A percentile compares a stretch with the other conserved stretches of the same genome.
Conservation (phyloP, 2,113 vertebrate genomes). For the Eubucco bourcierii region DNA sequence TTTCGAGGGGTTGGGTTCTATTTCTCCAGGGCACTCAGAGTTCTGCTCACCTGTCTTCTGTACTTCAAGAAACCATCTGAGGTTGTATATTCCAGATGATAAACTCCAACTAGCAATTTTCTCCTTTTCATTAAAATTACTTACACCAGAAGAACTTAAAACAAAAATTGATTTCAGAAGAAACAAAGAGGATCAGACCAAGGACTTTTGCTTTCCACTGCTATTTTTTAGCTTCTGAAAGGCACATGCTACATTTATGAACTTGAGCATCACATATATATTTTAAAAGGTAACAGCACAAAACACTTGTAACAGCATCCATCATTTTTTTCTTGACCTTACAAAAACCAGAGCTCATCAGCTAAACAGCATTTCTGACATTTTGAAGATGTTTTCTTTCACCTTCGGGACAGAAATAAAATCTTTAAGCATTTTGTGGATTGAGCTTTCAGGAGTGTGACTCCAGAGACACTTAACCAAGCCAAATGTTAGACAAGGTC, state of each 20-base stretch:
- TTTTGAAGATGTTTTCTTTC: constrained; percentile 51
- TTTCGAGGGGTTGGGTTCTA: not conserved
- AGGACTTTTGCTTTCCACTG: not conserved
- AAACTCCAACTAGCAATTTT: constrained; percentile 41
- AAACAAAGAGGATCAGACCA: constrained; percentile 29
- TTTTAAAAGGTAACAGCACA: constrained; percentile 50
- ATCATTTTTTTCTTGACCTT: constrained; percentile 49
- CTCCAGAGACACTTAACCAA: constrained; percentile 12
- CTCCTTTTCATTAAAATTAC: constrained; percentile 66
- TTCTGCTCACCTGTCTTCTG: not conserved
- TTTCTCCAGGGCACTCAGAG: not conserved
- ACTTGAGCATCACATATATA: constrained; percentile 21
- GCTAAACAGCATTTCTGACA: constrained; percentile 55
- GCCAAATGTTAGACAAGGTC: not conserved
- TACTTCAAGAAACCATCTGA: constrained; percentile 30
- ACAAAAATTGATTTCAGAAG: constrained; percentile 48
- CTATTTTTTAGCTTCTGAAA: constrained; percentile 4
- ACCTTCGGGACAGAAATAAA: constrained; percentile 53
- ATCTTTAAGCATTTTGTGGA: constrained; percentile 35
- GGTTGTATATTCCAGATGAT: constrained; percentile 34
- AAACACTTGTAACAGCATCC: constrained; percentile 39
- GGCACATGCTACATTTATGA: not conserved
- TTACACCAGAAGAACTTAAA: constrained; percentile 65
- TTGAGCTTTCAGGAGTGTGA: not conserved
- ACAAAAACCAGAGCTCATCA: constrained; percentile 31